These are phyloP conservation scores for Phocides pigmalion DNA, from an alignment of 1,140 invertebrate genomes.

Conservation along the genomic window DNA sequence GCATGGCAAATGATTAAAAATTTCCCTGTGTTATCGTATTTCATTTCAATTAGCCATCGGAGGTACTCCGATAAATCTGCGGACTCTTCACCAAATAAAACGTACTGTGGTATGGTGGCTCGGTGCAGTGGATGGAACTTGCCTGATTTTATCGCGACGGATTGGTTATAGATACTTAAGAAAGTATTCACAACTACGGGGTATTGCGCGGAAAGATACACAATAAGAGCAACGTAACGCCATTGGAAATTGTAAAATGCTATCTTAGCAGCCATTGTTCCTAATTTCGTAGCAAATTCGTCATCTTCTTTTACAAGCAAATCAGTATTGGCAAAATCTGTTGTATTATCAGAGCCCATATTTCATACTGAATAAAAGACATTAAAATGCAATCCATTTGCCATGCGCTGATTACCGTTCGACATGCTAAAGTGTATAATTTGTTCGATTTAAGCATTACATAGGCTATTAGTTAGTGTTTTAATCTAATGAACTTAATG, in stretches of 20 bases:
- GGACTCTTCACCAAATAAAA: conserved; percentile 54
- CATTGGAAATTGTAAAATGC: conserved; percentile 62
- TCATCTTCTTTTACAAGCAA: conserved; percentile 33
- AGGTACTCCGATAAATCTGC: conserved; percentile 49
- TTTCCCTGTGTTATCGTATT: conserved; percentile 56
- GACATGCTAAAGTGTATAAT: background rate
- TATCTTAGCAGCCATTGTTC: conserved; percentile 53
- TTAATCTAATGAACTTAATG: background rate
- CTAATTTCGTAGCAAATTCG: conserved; percentile 40
- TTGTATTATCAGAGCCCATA: conserved; percentile 1
- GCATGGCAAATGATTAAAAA: conserved; percentile 55
- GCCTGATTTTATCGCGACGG: conserved; percentile 49
- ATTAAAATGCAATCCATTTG: conserved; percentile 19
- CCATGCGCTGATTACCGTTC: conserved; percentile 8
- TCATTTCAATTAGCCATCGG: conserved; percentile 42
- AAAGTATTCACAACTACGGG: conserved; percentile 48
- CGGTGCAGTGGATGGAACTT: conserved; percentile 39
- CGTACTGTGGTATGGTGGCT: conserved; percentile 48
- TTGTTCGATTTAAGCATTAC: background rate
- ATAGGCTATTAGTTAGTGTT: background rate
- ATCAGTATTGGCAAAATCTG: conserved; percentile 6
- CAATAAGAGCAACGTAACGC: conserved; percentile 56
- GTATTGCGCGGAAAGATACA: conserved; percentile 45
- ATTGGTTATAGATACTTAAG: conserved; percentile 48
- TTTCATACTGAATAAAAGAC: background rate